phyloP scores from a whole-genome alignment of 1,140 invertebrate species.

The Marisa cornuarietis region DNA sequence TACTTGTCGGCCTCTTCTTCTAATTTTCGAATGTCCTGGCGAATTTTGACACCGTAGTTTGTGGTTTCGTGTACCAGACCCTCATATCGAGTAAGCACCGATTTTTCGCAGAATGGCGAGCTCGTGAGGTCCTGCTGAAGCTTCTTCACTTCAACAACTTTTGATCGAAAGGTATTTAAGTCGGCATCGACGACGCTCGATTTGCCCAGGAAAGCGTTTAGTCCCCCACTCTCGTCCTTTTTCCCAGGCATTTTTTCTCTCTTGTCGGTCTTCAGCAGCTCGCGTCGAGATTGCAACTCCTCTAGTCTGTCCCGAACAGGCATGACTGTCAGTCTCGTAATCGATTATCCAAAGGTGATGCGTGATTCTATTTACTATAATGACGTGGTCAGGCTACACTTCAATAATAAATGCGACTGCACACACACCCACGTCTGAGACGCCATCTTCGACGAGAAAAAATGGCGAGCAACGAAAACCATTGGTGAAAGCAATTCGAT shows the following conservation, averaged over 20 bases:
- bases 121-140: slow-evolving; percentile 41
- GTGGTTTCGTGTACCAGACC: slow-evolving; percentile 21
- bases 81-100: slow-evolving; percentile 27
- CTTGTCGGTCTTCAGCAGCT: slow-evolving; percentile 39
- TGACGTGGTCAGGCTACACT: slow-evolving; percentile 7
- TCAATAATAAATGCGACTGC: not conserved
- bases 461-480: slow-evolving; percentile 8
- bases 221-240: slow-evolving; percentile 31
- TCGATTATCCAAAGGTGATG: not conserved
- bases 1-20: slow-evolving; percentile 37
- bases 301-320: slow-evolving; percentile 41
- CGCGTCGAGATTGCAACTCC: slow-evolving; percentile 37
- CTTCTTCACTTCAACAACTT: slow-evolving; percentile 39
- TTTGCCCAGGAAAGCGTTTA: slow-evolving; percentile 37
- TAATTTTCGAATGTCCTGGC: slow-evolving; percentile 36
- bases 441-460: not conserved
- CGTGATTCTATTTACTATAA: slow-evolving; percentile 13
- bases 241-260: slow-evolving; percentile 34
- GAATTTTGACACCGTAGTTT: slow-evolving; percentile 24
- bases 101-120: slow-evolving; percentile 37
- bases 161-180: slow-evolving; percentile 32
- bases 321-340: slow-evolving; percentile 22
- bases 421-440: not conserved
- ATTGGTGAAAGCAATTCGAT: not conserved
- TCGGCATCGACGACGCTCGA: slow-evolving; percentile 39